Conservation (phyloP, 1,140 invertebrate species). For the Macrotrachela quadricornifera region DNA sequence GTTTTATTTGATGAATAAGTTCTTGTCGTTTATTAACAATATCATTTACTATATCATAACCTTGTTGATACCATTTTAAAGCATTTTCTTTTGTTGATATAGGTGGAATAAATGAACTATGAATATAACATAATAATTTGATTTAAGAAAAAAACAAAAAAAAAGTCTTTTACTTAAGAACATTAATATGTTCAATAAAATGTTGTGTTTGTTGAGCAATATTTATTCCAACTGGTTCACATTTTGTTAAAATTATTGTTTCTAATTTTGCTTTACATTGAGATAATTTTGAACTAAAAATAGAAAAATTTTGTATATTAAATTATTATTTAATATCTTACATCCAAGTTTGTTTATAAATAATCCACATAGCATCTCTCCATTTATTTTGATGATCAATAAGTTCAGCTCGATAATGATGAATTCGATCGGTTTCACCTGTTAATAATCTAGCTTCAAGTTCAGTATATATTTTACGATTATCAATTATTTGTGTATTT, state of each 20-base stretch:
- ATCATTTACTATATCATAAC: constrained; percentile 16
- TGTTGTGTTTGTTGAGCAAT: constrained; percentile 17
- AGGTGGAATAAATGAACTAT: constrained; percentile 24
- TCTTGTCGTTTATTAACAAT: constrained; percentile 13
- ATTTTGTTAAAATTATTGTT: neutral
- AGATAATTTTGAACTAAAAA: neutral
- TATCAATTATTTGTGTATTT: constrained; percentile 26
- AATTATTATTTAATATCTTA: constrained; percentile 1
- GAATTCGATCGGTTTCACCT: constrained; percentile 25
- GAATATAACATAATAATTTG: constrained; percentile 16
- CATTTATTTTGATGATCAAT: neutral
- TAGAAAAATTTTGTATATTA: neutral
- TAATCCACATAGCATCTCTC: constrained; percentile 18
- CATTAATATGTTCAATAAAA: constrained; percentile 15
- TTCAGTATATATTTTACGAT: constrained; percentile 20
- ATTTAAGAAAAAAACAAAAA: constrained; percentile 14
- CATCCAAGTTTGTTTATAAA: constrained; percentile 19
- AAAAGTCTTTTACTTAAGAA: constrained; percentile 14
- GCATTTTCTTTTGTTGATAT: constrained; percentile 23
- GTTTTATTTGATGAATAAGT: constrained; percentile 1
- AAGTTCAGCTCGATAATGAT: constrained; percentile 14
- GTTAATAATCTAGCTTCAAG: constrained; percentile 21
- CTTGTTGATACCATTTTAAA: constrained; percentile 23
- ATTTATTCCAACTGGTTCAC: neutral
- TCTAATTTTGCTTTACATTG: neutral